These are phyloP conservation scores for Schizothorax lantsangensis DNA, from an alignment of 2,797 vertebrate species.

Conservation along the genomic window DNA sequence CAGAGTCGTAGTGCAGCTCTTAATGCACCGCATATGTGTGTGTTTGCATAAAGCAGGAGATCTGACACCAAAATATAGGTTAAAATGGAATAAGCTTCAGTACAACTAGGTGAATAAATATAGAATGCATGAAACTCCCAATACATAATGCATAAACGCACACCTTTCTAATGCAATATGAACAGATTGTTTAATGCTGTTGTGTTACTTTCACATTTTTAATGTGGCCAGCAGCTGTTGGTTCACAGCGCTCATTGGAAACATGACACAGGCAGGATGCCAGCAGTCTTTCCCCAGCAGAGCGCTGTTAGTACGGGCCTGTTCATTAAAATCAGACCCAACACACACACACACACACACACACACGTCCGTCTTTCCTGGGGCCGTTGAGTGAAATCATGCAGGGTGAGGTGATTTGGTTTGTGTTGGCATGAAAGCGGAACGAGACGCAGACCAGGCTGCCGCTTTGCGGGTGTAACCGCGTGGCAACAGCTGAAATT, in stretches of 20 bases:
- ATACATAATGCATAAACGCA: too few species aligned
- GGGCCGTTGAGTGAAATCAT: constrained; percentile 57
- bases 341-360: constrained; percentile 18
- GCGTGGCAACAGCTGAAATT: constrained; percentile 31
- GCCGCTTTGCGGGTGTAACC: not conserved
- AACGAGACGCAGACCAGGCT: constrained; percentile 12
- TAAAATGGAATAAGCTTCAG: not conserved
- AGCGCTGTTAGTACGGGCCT: constrained; percentile 41
- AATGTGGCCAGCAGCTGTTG: constrained; percentile 45
- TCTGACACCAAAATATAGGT: not conserved
- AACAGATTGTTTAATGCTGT: not conserved
- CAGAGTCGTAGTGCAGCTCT: not conserved
- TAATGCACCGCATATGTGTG: not conserved
- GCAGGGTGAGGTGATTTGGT: constrained; percentile 51
- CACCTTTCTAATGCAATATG: not conserved
- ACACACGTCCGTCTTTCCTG: constrained; percentile 17
- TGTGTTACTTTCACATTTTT: constrained; percentile 34
- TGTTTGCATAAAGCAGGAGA: not conserved
- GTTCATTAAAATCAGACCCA: constrained; percentile 23
- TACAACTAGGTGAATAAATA: not conserved
- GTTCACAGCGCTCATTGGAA: constrained; percentile 41
- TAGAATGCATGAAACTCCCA: not conserved
- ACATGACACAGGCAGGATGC: constrained; percentile 43
- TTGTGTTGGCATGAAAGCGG: constrained; percentile 39
- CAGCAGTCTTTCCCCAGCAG: constrained; percentile 32